Percentiles rank a stretch among this genome's conserved stretches.
Evolutionary conservation across 2,888 invertebrate species (phyloP).

Genomic region (Epirrhoe tristata): DNA sequence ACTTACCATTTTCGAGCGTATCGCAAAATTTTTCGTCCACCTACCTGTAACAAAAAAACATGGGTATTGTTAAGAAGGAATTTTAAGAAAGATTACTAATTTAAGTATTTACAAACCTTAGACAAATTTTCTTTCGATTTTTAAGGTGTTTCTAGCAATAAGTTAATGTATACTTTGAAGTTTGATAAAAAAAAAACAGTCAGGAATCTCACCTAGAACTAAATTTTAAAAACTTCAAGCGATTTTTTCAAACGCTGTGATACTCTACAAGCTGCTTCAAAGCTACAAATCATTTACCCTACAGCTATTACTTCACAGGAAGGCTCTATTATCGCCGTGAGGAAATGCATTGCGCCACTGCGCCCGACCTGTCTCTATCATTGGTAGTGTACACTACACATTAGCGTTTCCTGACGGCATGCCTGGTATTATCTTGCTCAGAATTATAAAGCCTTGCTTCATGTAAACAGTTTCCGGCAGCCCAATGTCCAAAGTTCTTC

Average conservation of each 20-base stretch:
- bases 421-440: background rate
- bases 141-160: too few relatives aligned
- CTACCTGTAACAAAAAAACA: conserved; percentile 23
- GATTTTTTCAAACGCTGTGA: background rate
- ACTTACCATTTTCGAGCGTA: background rate
- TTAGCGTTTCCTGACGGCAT: conserved; percentile 26
- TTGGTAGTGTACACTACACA: conserved; percentile 12
- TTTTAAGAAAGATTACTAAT: background rate
- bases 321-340: conserved; percentile 34
- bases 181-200: too few relatives aligned
- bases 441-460: background rate
- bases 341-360: conserved; percentile 40
- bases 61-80: background rate
- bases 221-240: background rate
- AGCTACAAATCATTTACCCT: conserved; percentile 14
- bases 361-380: conserved; percentile 13
- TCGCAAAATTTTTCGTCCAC: background rate
- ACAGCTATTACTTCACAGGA: conserved; percentile 31
- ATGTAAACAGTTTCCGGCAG: background rate
- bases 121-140: too few relatives aligned
- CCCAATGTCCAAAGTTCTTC: background rate
- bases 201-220: too few relatives aligned
- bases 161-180: too few relatives aligned
- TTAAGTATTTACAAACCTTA: too few relatives aligned
- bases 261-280: conserved; percentile 6